Percentiles rank a stretch among this genome's conserved stretches.
These are phyloP conservation scores for Himalopsyche kuldschensis DNA, from an alignment of 2,888 invertebrate genomes.

Conservation along the genomic window DNA sequence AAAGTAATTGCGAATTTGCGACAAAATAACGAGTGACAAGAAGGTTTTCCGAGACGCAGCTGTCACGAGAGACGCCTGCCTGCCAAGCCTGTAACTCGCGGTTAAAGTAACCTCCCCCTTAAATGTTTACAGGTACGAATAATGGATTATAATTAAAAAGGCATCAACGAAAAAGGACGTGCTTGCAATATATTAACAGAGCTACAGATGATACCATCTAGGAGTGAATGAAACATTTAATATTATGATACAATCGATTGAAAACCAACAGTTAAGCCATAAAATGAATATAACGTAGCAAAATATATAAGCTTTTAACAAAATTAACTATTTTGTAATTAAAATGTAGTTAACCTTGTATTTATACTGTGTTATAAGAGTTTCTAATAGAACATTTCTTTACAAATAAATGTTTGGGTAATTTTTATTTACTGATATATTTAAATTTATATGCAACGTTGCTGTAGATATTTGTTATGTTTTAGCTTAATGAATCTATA, in stretches of 20 bases:
- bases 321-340: too few relatives aligned
- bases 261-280: too few relatives aligned
- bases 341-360: too few relatives aligned
- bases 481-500: too few relatives aligned
- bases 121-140: not conserved
- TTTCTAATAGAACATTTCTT: too few relatives aligned
- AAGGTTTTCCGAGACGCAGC: conserved; percentile 1
- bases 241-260: not conserved
- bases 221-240: not conserved
- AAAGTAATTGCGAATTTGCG: not conserved
- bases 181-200: not conserved
- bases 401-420: too few relatives aligned
- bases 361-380: too few relatives aligned
- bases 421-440: too few relatives aligned
- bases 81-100: not conserved
- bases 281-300: too few relatives aligned
- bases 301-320: too few relatives aligned
- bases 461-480: too few relatives aligned
- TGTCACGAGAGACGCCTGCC: not conserved
- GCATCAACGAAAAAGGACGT: not conserved
- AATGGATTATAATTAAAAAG: not conserved
- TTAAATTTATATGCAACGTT: too few relatives aligned
- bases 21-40: conserved; percentile 1
- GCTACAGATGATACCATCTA: not conserved
- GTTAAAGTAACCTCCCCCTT: not conserved